Evolutionary conservation across 23 tunicate species (phyloP).

Genomic region (Trididemnum miniatum): DNA sequence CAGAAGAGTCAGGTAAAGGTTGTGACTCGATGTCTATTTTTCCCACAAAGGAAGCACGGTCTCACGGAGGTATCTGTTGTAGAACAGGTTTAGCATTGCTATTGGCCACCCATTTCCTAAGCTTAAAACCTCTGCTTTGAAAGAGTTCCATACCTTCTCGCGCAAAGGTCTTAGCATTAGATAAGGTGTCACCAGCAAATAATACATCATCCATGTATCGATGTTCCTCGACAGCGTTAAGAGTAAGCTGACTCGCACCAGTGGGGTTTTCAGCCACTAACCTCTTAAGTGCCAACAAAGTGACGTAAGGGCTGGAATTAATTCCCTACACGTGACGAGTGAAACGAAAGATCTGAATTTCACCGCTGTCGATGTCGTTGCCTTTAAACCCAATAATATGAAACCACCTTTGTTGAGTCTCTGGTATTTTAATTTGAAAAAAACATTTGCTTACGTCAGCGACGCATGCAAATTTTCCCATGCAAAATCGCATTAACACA

Average conservation of each 20-base stretch:
- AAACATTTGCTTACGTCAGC: conserved; percentile 22
- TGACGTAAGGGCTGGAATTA: conserved; percentile 11
- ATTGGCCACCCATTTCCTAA: conserved; percentile 10
- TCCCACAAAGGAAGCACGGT: background rate
- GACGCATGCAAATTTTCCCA: background rate
- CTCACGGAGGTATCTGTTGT: background rate
- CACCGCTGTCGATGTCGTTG: background rate
- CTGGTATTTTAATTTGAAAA: background rate
- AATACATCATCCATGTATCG: background rate
- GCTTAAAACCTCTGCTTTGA: conserved; percentile 18
- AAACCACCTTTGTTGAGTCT: background rate
- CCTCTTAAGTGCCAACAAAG: background rate
- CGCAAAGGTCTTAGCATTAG: background rate
- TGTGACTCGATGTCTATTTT: background rate
- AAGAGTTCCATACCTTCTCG: background rate
- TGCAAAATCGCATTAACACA: background rate
- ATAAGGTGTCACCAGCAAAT: background rate
- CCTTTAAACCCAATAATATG: background rate
- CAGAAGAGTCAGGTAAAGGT: background rate
- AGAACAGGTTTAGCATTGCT: background rate
- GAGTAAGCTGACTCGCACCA: conserved; percentile 9
- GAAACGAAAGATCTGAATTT: background rate
- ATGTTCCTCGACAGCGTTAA: background rate
- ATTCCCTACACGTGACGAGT: conserved; percentile 13
- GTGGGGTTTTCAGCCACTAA: background rate